Conservation (phyloP, 2,888 invertebrate species). For the Ormia ochracea region DNA sequence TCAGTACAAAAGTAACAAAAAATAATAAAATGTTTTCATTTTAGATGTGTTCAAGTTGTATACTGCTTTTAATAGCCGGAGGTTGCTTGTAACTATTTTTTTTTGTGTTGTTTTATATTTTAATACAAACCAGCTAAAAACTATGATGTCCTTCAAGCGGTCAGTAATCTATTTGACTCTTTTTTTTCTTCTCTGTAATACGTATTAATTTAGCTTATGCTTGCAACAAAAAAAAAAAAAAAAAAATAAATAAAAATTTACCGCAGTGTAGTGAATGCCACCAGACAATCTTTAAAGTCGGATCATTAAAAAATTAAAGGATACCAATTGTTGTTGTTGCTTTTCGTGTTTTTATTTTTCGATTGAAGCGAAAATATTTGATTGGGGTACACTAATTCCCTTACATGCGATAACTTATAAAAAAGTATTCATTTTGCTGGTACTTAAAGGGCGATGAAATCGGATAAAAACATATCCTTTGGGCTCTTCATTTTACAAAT, state of each 20-base stretch:
- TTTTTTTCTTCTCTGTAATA: not conserved
- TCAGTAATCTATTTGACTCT: slow-evolving; percentile 51
- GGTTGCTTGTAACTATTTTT: slow-evolving; percentile 5
- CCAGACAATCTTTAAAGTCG: not conserved
- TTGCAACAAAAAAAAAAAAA: no score
- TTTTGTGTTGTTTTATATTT: not conserved
- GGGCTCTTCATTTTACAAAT: no score
- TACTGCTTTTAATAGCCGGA: slow-evolving; percentile 9
- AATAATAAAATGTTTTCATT: slow-evolving; percentile 7
- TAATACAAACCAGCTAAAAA: slow-evolving; percentile 13
- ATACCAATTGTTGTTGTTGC: not conserved
- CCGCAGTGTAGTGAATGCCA: no score
- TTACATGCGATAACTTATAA: no score
- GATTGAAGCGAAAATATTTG: no score
- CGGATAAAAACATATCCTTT: no score
- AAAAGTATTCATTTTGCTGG: no score
- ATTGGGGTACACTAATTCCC: no score
- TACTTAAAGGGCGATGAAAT: no score
- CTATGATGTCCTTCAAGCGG: slow-evolving; percentile 55
- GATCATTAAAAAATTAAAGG: not conserved
- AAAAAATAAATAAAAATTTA: no score
- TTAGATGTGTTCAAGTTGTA: not conserved
- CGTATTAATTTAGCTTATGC: not conserved
- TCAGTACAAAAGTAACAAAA: slow-evolving; percentile 20
- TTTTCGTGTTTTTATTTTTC: not conserved